A percentile compares a stretch with the other conserved stretches of the same genome.
Evolutionary conservation across 2,888 invertebrate species (phyloP).

Genomic region (Balanococcus diminutus): DNA sequence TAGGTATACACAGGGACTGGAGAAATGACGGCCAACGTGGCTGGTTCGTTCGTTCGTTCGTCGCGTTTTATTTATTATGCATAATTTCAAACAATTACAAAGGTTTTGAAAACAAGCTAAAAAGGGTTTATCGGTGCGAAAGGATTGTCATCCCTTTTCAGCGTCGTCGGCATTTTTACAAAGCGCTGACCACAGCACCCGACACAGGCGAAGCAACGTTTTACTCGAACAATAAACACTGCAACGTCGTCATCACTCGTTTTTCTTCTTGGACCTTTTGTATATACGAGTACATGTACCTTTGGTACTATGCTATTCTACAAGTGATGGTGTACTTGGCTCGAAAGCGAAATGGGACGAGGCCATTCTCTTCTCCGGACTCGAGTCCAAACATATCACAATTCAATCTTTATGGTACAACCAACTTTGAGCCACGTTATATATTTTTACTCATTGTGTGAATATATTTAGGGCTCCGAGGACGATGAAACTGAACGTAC

Average conservation of each 20-base stretch:
- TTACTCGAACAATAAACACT: background rate
- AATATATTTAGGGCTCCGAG: background rate
- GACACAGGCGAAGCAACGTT: background rate
- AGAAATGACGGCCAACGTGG: background rate
- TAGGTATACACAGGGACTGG: background rate
- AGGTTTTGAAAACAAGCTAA: conserved; percentile 28
- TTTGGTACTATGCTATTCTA: too few relatives aligned
- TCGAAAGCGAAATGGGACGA: background rate
- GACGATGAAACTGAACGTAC: background rate
- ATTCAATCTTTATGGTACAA: background rate
- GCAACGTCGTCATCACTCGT: background rate
- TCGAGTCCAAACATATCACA: background rate
- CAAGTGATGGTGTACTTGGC: too few relatives aligned
- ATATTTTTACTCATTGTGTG: background rate
- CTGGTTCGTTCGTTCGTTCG: too few relatives aligned
- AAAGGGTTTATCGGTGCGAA: conserved; percentile 27
- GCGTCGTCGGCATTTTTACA: conserved; percentile 11
- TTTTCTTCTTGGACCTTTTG: background rate
- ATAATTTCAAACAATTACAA: conserved; percentile 29
- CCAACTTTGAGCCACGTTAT: background rate
- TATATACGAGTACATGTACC: background rate
- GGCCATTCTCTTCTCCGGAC: background rate
- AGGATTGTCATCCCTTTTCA: conserved; percentile 20
- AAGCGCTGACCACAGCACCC: background rate
- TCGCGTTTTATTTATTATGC: conserved; percentile 29